Percentiles rank a stretch among this genome's conserved stretches.
Conservation (phyloP, 2,888 invertebrate species). For the Slavum lentiscoides region DNA sequence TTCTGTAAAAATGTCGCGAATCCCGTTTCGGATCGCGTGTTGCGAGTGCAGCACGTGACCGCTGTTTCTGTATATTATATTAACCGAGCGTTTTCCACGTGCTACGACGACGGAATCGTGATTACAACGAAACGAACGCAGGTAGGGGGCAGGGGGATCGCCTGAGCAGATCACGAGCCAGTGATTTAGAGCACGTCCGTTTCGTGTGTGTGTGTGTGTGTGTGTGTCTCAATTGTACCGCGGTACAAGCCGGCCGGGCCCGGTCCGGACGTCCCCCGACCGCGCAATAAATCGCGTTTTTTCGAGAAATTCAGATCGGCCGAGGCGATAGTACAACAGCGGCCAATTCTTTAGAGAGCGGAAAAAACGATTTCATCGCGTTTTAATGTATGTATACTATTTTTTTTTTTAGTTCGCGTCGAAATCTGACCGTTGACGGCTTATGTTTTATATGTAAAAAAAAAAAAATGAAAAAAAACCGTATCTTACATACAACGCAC, state of each 20-base stretch:
- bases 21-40: no score
- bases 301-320: slow-evolving; percentile 21
- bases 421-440: not conserved
- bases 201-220: not conserved
- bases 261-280: not conserved
- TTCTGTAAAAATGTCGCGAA: no score
- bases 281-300: slow-evolving; percentile 44
- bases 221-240: slow-evolving; percentile 44
- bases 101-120: no score
- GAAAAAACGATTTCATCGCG: slow-evolving; percentile 6
- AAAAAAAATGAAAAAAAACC: not conserved
- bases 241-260: slow-evolving; percentile 2
- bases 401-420: not conserved
- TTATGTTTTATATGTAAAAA: not conserved
- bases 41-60: no score
- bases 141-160: no score
- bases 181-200: slow-evolving; percentile 53
- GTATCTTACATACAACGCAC: not conserved
- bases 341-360: not conserved
- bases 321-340: slow-evolving; percentile 24
- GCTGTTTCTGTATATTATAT: no score
- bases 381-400: not conserved
- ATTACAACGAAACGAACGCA: no score
- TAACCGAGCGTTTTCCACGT: not conserved
- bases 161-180: slow-evolving; percentile 50